Evolutionary conservation across 2,888 invertebrate species (phyloP).

Genomic region (Phasia obesa): DNA sequence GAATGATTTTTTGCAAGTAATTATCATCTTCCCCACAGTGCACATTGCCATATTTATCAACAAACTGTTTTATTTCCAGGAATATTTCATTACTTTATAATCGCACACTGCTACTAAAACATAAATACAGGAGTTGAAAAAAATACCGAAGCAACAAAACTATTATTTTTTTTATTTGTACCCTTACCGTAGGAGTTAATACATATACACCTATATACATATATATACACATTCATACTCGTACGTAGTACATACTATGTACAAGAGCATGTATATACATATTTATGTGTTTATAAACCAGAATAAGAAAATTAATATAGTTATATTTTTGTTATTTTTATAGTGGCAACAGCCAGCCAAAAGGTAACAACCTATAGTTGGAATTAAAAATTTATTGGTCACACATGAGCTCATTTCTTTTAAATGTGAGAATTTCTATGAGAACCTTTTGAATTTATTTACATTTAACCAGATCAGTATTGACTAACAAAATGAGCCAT

Average conservation of each 20-base stretch:
- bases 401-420: conserved; percentile 81
- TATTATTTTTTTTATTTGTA: no score
- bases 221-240: no score
- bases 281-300: no score
- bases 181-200: not conserved
- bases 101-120: conserved; percentile 36
- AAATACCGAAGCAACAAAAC: conserved; percentile 1
- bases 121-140: conserved; percentile 4
- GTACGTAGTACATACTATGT: no score
- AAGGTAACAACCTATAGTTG: no score
- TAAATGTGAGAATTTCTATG: conserved; percentile 77
- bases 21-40: no score
- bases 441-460: not conserved
- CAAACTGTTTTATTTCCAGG: conserved; percentile 75
- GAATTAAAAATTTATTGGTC: conserved; percentile 78
- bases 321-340: conserved; percentile 29
- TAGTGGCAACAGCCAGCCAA: conserved; percentile 67
- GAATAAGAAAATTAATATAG: no score
- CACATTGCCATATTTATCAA: conserved; percentile 23
- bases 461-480: no score
- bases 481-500: not conserved
- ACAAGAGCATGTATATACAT: no score
- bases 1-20: no score
- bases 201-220: no score
- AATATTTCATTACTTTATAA: conserved; percentile 79